phyloP scores from a whole-genome alignment of 1,140 invertebrate species.

The Ips typographus region DNA sequence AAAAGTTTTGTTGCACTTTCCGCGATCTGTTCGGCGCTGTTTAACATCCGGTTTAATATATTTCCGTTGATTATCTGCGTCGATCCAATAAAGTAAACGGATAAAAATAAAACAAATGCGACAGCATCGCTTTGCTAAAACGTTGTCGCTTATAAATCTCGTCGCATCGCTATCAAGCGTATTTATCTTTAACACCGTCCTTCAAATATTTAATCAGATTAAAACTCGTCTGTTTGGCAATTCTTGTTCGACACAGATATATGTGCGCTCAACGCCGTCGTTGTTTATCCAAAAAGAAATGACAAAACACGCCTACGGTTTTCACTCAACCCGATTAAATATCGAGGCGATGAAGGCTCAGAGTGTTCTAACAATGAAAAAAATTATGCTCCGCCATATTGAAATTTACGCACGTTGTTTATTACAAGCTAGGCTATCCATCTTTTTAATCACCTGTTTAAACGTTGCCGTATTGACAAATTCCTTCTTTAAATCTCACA shows the following conservation, averaged over 20 bases:
- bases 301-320: neutral
- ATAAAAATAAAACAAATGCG: slow-evolving; percentile 3
- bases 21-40: neutral
- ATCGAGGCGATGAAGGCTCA: neutral
- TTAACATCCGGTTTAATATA: too few relatives aligned
- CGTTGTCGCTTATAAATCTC: slow-evolving; percentile 11
- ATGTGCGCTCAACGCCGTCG: neutral
- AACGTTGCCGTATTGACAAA: too few relatives aligned
- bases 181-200: slow-evolving; percentile 11
- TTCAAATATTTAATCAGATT: slow-evolving; percentile 16
- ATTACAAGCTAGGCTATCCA: too few relatives aligned
- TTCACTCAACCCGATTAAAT: neutral
- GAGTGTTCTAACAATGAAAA: neutral
- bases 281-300: neutral
- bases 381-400: too few relatives aligned
- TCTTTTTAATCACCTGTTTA: too few relatives aligned
- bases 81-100: neutral
- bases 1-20: neutral
- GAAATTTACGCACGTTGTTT: too few relatives aligned
- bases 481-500: too few relatives aligned
- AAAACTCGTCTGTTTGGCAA: slow-evolving; percentile 10
- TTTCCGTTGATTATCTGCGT: too few relatives aligned
- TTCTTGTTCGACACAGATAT: slow-evolving; percentile 5
- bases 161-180: slow-evolving; percentile 8
- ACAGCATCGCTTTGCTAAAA: slow-evolving; percentile 3